These are phyloP conservation scores for Cheilosia pagana DNA, from an alignment of 2,888 invertebrate genomes.

Conservation along the genomic window DNA sequence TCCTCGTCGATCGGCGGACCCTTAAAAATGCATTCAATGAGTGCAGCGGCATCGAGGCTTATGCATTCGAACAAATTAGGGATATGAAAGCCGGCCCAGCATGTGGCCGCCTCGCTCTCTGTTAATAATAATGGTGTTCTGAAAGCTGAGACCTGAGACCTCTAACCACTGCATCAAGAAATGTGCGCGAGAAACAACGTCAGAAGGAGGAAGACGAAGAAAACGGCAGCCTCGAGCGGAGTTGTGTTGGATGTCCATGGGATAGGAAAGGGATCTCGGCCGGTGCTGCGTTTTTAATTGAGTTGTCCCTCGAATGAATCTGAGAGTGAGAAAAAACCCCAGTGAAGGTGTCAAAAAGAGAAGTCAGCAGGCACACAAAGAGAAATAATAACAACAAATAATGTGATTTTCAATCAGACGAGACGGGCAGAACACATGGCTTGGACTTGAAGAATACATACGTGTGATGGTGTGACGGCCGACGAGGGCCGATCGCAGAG, in stretches of 20 bases:
- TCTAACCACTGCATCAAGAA: conserved; percentile 3
- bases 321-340: conserved; percentile 57
- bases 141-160: conserved; percentile 17
- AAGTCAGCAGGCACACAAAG: conserved; percentile 52
- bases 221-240: conserved; percentile 58
- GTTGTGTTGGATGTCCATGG: conserved; percentile 34
- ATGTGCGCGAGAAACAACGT: conserved; percentile 19
- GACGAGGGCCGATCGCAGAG: conserved; percentile 48
- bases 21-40: conserved; percentile 45
- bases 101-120: conserved; percentile 57
- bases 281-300: conserved; percentile 62
- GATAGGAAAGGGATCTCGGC: conserved; percentile 23
- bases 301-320: conserved; percentile 62
- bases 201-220: conserved; percentile 9
- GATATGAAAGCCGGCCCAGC: conserved; percentile 67
- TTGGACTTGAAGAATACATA: conserved; percentile 15
- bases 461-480: conserved; percentile 31
- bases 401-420: conserved; percentile 69
- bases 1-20: conserved; percentile 29
- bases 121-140: conserved; percentile 61
- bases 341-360: conserved; percentile 68
- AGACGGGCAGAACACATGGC: conserved; percentile 29
- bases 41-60: conserved; percentile 29
- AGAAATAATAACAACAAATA: conserved; percentile 67
- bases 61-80: conserved; percentile 64